Conservation (phyloP, 2,888 invertebrate species). For the Acrobasis consociella region DNA sequence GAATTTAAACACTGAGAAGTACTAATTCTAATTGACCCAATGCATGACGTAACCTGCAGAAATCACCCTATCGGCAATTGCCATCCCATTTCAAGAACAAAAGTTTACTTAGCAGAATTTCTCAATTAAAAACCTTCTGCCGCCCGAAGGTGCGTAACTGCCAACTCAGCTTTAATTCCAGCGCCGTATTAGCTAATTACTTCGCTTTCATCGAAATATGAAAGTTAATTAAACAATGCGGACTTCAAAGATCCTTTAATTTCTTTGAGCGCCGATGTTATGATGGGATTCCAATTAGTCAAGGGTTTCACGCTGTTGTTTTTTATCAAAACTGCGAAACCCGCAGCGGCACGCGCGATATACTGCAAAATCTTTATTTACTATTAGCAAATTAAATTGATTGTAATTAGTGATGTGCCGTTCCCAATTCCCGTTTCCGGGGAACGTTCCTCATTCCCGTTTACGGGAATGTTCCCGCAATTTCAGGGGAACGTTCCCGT, state of each 20-base stretch:
- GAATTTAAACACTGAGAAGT: no score
- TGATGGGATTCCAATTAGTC: not conserved
- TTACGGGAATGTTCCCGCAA: no score
- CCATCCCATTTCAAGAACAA: no score
- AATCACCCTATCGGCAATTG: no score
- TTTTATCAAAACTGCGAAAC: not conserved
- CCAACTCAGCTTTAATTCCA: not conserved
- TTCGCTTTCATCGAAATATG: not conserved
- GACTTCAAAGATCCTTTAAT: not conserved
- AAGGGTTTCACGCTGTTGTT: not conserved
- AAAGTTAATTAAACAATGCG: not conserved
- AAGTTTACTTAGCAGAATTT: not conserved
- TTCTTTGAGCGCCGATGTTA: not conserved
- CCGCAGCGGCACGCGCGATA: not conserved
- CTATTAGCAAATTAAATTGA: not conserved
- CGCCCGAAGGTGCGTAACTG: not conserved
- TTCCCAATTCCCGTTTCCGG: no score
- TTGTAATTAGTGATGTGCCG: no score
- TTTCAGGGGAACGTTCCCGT: no score
- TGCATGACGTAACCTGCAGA: no score
- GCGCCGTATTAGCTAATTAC: not conserved
- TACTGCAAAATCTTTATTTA: not conserved
- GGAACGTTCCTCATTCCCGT: no score
- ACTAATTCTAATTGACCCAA: no score
- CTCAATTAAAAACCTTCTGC: not conserved